Conservation (phyloP, 2,113 vertebrate genomes). For the Salvelinus alpinus region DNA sequence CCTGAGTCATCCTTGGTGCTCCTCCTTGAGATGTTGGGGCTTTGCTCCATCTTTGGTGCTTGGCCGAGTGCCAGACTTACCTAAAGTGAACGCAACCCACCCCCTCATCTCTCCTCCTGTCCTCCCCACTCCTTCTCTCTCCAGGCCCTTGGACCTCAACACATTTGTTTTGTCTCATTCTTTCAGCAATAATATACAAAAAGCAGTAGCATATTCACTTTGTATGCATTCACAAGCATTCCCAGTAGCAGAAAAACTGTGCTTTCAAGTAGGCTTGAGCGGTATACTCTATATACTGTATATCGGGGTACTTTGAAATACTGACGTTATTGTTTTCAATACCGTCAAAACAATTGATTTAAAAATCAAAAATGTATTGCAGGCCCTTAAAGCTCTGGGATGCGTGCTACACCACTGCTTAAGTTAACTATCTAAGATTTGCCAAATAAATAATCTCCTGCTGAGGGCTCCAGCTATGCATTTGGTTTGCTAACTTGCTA, state of each 20-base stretch:
- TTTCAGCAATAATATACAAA: conserved; percentile 55
- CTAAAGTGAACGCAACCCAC: conserved; percentile 60
- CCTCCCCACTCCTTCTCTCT: conserved; percentile 19
- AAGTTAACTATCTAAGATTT: no score
- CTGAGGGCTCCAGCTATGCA: no score
- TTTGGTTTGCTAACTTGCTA: no score
- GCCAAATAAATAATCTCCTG: no score
- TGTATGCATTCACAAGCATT: background rate
- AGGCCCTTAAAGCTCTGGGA: background rate
- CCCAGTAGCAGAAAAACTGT: background rate
- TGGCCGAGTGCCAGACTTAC: conserved; percentile 64
- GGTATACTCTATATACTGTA: no score
- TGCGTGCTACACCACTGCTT: background rate
- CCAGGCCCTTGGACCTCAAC: conserved; percentile 34
- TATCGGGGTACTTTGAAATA: no score
- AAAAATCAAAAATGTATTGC: no score
- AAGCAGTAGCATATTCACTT: background rate
- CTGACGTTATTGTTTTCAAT: no score
- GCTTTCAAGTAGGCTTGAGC: background rate
- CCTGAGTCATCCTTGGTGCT: conserved; percentile 18
- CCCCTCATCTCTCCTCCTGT: conserved; percentile 44
- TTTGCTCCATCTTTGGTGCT: conserved; percentile 51
- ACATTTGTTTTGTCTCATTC: conserved; percentile 52
- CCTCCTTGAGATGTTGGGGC: conserved; percentile 37
- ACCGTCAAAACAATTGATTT: no score